Base-by-base conservation (phyloP, 2,797 vertebrate species). In the Aselliscus stoliczkanus region DNA sequence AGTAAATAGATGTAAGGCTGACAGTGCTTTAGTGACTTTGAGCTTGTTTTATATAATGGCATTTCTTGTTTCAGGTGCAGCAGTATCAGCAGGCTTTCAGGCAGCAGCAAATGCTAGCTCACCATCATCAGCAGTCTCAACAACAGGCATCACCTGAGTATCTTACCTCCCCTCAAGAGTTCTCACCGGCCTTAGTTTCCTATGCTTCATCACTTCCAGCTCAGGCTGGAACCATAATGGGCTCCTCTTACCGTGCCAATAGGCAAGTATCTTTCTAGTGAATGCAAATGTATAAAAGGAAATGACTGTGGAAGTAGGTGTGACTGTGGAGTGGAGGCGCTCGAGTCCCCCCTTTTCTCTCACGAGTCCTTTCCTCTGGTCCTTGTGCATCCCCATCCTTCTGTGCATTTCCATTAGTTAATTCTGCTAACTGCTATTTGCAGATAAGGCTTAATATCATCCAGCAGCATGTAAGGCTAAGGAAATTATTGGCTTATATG, bases 41-140 rank as follows among this genome's bases (percentile, higher is more conserved):
- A 39, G 42, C 1, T 6, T 67, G 50, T 56, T 39, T 58, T 64
- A 0, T 0, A 0, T 65, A 3, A 12, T 37, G n/a, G 31, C 17
- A 4, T 89, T 62, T 94, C 8, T 95, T 79, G 0, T 98, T 93
- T 76, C 98, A 99, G 99, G 98, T 99, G 98, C 99, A 99, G 97
- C 99, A 99, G 84, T 99, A 99, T 97, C 99, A 99, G 97, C 99
- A 99, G 97, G 98, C 99, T 83, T 99, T 99, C 98, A 97, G 99
- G 84, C 99, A 99, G 88, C 99, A 99, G 5, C 99, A 99, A 5
- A 98, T 98, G 44, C 97, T 99, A 0, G 97, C 96, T 25, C 98
- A 98, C n/a, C 98, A 97, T 13, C 99, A 99, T 13, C 99, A 99
- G 98, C 99, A 98, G 94, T 98, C 98, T 0, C 98, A 96, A 12